Percentiles rank a stretch among this genome's conserved stretches.
phyloP scores from a whole-genome alignment of 2,797 vertebrate genomes.

The Trachops cirrhosus region DNA sequence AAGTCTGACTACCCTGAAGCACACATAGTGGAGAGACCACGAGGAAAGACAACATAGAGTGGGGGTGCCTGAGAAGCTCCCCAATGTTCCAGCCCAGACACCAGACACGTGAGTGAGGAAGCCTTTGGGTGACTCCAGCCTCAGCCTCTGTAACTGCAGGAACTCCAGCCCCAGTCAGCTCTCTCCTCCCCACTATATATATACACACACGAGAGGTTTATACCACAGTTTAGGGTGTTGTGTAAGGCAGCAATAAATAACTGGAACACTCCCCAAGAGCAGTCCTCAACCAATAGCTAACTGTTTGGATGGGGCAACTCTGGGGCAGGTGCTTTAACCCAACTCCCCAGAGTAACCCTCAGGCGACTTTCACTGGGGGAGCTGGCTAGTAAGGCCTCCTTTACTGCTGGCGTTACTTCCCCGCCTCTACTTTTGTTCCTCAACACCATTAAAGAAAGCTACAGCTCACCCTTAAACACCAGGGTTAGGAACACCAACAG shows the following conservation, averaged over 20 bases:
- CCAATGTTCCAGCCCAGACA: no score
- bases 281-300: background rate
- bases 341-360: background rate
- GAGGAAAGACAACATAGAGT: background rate
- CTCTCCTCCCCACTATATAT: background rate
- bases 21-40: fast-evolving
- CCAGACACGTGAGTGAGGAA: background rate
- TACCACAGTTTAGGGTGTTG: background rate
- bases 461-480: background rate
- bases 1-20: background rate
- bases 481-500: background rate
- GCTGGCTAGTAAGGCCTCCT: background rate
- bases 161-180: background rate
- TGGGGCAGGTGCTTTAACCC: background rate
- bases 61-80: background rate
- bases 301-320: background rate
- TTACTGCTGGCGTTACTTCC: background rate
- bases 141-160: background rate
- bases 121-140: background rate
- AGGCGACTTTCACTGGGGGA: background rate
- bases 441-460: background rate
- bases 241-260: background rate
- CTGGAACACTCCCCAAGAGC: background rate
- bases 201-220: background rate
- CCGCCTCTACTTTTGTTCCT: background rate